Conservation (phyloP, 2,797 vertebrate genomes). For the Characodon lateralis region DNA sequence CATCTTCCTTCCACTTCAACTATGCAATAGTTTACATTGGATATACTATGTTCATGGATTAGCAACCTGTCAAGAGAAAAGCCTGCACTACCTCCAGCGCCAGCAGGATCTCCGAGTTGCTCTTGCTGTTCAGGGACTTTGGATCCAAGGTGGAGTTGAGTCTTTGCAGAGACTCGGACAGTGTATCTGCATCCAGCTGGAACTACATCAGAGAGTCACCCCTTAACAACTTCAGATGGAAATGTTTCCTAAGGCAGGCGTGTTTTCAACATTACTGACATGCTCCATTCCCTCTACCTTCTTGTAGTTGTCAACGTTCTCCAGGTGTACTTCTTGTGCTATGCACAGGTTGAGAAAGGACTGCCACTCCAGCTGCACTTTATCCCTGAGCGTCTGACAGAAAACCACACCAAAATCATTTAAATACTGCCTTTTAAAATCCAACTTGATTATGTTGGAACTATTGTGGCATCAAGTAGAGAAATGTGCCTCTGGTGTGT, state of each 20-base stretch:
- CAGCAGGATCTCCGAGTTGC: conserved; percentile 81
- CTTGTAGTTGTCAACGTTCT: conserved; percentile 86
- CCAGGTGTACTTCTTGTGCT: conserved; percentile 90
- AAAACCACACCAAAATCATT: background rate
- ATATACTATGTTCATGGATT: no score
- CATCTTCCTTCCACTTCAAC: background rate
- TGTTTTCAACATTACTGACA: background rate
- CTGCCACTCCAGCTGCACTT: conserved; percentile 88
- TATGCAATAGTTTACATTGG: background rate
- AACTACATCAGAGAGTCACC: conserved; percentile 77
- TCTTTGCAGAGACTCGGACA: conserved; percentile 83
- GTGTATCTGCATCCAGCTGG: conserved; percentile 87
- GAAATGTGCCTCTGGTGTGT: background rate
- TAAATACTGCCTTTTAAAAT: background rate
- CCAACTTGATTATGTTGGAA: background rate
- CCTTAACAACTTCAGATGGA: background rate
- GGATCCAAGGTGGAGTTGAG: conserved; percentile 83
- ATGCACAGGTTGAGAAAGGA: conserved; percentile 91
- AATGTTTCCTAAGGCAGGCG: no score
- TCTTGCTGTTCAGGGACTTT: conserved; percentile 76
- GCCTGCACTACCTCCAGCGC: conserved; percentile 84
- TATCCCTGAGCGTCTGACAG: conserved; percentile 83
- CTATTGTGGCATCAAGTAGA: background rate
- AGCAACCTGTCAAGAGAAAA: background rate
- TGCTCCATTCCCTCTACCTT: conserved; percentile 76